Evolutionary conservation across 1,140 invertebrate species (phyloP), one percentile per base, ranked within the genome.

Genomic region (Melipona quadrifasciata): DNA sequence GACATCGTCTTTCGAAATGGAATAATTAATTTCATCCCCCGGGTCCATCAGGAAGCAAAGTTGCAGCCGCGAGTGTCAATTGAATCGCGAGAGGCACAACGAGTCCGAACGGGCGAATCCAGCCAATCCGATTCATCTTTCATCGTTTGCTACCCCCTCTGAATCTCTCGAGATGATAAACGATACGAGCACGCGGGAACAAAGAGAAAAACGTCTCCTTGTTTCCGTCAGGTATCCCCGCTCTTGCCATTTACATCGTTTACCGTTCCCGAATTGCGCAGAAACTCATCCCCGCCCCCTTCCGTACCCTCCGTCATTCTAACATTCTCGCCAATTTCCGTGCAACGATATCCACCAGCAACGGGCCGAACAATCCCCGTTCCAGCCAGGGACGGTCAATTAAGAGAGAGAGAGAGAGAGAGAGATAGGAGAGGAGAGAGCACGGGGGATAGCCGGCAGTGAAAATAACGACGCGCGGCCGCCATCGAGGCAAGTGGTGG

Each of bases 401-500:
- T 57, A 80, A 72, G 17, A 65, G 55, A 5, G 16, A 57, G 55
- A 6, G 1, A 17, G 53, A 55, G 16, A 39, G 39, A 39, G 39
- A 55, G 16, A 39, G 39, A 39, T 5, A 4, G 6, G 17, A 64
- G 14, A 27, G n/a, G 17, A 27, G 27, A 12, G 17, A 51, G 27
- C 8, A 24, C 14, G 19, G n/a, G 14, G 16, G 24, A 70, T 58
- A 70, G 19, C 31, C 34, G 8, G 74, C 19, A 19, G 81, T 51
- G 31, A 17, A 77, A 72, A 76, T 76, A 68, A 77, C 64, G 64
- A 16, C 34, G 21, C n/a, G 34, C 64, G 51, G 12, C 24, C 47
- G 24, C 24, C 74, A 58, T 51, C 57, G 17, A 77, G 51, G 73
- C 64, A 82, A 78, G 39, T 53, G 81, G 75, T 53, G 65, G 75